These are phyloP conservation scores for Aphelenchoides besseyi DNA, from an alignment of 1,140 invertebrate genomes.

Conservation along the genomic window DNA sequence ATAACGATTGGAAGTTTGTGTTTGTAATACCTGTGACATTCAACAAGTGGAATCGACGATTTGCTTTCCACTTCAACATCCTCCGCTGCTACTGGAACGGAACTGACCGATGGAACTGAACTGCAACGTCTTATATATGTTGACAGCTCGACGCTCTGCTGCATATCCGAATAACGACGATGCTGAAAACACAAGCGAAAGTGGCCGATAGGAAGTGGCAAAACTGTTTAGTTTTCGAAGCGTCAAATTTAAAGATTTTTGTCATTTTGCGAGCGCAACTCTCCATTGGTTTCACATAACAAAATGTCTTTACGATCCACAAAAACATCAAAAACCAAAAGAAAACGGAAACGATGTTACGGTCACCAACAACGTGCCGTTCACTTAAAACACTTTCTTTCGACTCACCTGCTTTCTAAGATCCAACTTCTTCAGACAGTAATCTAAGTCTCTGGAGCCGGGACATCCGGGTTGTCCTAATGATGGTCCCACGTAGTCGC, in stretches of 20 bases:
- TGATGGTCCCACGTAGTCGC: constrained; percentile 2
- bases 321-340: not conserved
- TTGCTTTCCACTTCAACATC: too few species aligned
- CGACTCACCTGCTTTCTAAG: constrained; percentile 5
- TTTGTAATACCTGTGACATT: constrained; percentile 6
- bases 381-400: too few species aligned
- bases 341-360: constrained; percentile 6
- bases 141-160: not conserved
- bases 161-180: not conserved
- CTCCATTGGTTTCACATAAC: not conserved
- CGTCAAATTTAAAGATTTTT: not conserved
- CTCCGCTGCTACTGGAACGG: too few species aligned
- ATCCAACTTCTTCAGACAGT: constrained; percentile 12
- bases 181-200: constrained; percentile 19
- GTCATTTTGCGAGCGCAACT: not conserved
- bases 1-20: not conserved
- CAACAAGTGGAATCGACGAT: too few species aligned
- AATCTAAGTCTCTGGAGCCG: constrained; percentile 12
- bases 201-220: not conserved
- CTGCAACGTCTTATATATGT: not conserved
- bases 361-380: not conserved
- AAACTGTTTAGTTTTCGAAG: not conserved
- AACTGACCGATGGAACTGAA: not conserved
- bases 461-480: constrained; percentile 10
- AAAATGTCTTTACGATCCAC: not conserved